Percentiles rank a stretch among this genome's conserved stretches.
These are phyloP conservation scores for Carollia perspicillata DNA, from an alignment of 2,113 vertebrate species.

Conservation along the genomic window DNA sequence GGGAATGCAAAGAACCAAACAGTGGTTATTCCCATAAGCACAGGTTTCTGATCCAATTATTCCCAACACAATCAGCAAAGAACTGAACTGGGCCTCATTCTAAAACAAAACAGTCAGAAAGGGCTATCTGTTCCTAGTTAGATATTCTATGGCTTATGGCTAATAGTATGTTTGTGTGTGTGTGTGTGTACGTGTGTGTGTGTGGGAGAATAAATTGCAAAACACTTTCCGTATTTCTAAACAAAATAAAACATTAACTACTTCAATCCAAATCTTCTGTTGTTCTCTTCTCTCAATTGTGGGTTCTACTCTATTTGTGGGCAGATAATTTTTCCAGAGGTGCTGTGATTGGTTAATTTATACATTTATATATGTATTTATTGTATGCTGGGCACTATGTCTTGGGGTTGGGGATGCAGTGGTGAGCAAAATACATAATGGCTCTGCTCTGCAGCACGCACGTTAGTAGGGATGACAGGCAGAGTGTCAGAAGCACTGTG, in stretches of 20 bases:
- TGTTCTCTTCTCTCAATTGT: background rate
- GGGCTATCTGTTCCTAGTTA: background rate
- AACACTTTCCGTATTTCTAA: background rate
- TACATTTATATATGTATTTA: background rate
- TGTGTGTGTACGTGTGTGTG: background rate
- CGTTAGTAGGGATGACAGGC: background rate
- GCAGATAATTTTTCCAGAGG: background rate
- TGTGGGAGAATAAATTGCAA: background rate
- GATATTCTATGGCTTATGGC: background rate
- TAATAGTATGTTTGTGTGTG: background rate
- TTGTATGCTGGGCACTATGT: background rate
- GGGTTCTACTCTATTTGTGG: background rate
- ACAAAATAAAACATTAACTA: background rate
- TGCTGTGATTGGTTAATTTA: background rate
- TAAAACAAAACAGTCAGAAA: background rate
- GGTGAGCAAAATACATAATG: background rate
- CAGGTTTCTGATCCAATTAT: background rate
- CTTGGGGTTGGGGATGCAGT: background rate
- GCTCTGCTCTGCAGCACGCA: background rate
- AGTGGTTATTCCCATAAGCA: background rate
- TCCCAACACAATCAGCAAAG: background rate
- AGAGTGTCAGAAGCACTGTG: background rate
- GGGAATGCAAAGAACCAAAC: background rate
- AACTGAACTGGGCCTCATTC: background rate
- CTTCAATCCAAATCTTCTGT: background rate